These are phyloP conservation scores for Stichodactyla helianthus DNA, from an alignment of 64 coral and sea anemone genomes.

Conservation along the genomic window DNA sequence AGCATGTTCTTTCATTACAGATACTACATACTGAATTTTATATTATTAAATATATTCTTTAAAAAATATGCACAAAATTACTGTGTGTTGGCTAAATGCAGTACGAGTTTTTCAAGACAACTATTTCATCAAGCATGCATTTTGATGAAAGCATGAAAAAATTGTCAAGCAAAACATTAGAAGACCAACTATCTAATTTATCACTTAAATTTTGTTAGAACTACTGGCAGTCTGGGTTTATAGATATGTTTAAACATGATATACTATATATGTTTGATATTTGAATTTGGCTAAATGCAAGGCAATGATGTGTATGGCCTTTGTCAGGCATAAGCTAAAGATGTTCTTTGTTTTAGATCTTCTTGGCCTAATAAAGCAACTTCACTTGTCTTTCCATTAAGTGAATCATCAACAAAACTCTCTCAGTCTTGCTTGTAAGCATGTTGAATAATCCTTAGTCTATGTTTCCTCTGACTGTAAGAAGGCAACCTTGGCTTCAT, in stretches of 20 bases:
- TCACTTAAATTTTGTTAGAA: too few relatives aligned
- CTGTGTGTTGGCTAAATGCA: too few relatives aligned
- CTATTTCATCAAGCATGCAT: too few relatives aligned
- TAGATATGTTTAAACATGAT: neutral
- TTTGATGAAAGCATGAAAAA: too few relatives aligned
- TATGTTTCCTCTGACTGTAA: conserved; percentile 60
- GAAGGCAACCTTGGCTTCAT: conserved; percentile 82
- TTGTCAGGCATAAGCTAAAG: neutral
- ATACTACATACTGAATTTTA: too few relatives aligned
- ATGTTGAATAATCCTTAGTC: neutral
- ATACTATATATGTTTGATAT: neutral
- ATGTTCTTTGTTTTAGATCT: neutral
- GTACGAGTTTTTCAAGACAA: too few relatives aligned
- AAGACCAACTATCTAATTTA: too few relatives aligned
- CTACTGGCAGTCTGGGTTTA: neutral
- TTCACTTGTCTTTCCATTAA: neutral
- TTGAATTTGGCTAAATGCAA: neutral
- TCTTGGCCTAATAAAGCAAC: neutral
- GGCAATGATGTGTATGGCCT: neutral
- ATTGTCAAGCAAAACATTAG: too few relatives aligned
- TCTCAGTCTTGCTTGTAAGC: neutral
- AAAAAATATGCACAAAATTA: too few relatives aligned
- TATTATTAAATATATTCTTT: too few relatives aligned
- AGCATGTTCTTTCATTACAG: too few relatives aligned
- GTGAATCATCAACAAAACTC: neutral